Conservation (phyloP, 2,113 vertebrate genomes). For the Synchiropus splendidus region DNA sequence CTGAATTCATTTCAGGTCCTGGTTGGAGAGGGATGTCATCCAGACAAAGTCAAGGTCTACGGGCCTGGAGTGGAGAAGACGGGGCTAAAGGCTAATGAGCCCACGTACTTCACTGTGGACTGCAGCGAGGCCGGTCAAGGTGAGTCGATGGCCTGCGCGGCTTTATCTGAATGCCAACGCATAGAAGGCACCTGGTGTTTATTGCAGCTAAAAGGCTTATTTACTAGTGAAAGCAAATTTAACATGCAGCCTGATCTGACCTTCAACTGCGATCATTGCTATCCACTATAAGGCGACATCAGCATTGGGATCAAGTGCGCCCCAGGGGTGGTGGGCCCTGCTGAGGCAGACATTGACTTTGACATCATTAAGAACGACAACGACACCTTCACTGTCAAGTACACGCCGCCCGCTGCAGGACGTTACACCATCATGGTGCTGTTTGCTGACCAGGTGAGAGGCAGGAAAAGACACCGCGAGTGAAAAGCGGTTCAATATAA, state of each 20-base stretch:
- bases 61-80: slow-evolving; percentile 92
- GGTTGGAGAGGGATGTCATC: slow-evolving; percentile 89
- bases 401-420: slow-evolving; percentile 78
- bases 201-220: not conserved
- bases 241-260: too few relatives aligned
- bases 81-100: slow-evolving; percentile 85
- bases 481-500: too few relatives aligned
- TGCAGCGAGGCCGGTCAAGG: slow-evolving; percentile 89
- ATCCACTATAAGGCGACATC: slow-evolving; percentile 75
- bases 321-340: slow-evolving; percentile 82
- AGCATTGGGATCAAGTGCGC: slow-evolving; percentile 95
- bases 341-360: slow-evolving; percentile 90
- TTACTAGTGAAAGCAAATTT: too few relatives aligned
- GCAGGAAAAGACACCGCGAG: not conserved
- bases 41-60: slow-evolving; percentile 82
- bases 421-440: slow-evolving; percentile 94
- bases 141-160: slow-evolving; percentile 29
- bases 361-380: slow-evolving; percentile 98
- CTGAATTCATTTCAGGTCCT: slow-evolving; percentile 70
- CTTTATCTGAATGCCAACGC: slow-evolving; percentile 1
- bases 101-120: slow-evolving; percentile 95
- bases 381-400: slow-evolving; percentile 95
- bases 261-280: slow-evolving; percentile 26
- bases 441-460: slow-evolving; percentile 83
- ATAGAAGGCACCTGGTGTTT: not conserved